Base-by-base conservation (phyloP, 2,888 invertebrate genomes). In the Taenaris catops region DNA sequence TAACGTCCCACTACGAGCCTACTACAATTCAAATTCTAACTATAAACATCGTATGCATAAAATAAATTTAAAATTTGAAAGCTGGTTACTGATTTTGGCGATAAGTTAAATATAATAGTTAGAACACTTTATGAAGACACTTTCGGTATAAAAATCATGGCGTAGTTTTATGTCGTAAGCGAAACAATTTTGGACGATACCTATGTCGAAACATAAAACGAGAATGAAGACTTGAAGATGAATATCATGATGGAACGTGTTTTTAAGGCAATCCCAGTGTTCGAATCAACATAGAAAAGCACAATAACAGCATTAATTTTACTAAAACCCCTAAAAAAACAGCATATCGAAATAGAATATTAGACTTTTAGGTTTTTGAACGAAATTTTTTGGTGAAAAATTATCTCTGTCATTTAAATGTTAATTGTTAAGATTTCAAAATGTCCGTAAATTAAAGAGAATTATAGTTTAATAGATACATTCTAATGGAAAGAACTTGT, bases 151-250 rank as follows among this genome's bases (percentile, higher is more conserved):
- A 6, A 19, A 19, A 6, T 3, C 1, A 6, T 17, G 19, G 10
- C 6, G 9, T 25, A 16, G 9, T 9, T 44, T 49, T 32, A 18
- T 24, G 20, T 21, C 14, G 25, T 33, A 20, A 14, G 32, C 24
- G 25, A 17, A 29, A 6, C n/a, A 18, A 12, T 11, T 20, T 16
- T 21, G 20, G 20, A 35, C 28, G 11, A 37, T 24, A 24, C 24
- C 17, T 10, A 18, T 8, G 7, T 36, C 21, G 34, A 20, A 28
- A 25, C 20, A 31, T 41, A 34, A 33, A 31, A 48, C 25, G 47
- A 48, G 47, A 48, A 43, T 10, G 47, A 48, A 48, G 47, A 48
- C 47, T 48, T 38, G 24, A 28, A 28, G 12, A 9, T 1, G 8
- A 17, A 9, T 26, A 34, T 27, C 26, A 34, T 14, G 34, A 29